phyloP scores from a whole-genome alignment of 2,113 vertebrate species.

The Dinomys branickii region DNA sequence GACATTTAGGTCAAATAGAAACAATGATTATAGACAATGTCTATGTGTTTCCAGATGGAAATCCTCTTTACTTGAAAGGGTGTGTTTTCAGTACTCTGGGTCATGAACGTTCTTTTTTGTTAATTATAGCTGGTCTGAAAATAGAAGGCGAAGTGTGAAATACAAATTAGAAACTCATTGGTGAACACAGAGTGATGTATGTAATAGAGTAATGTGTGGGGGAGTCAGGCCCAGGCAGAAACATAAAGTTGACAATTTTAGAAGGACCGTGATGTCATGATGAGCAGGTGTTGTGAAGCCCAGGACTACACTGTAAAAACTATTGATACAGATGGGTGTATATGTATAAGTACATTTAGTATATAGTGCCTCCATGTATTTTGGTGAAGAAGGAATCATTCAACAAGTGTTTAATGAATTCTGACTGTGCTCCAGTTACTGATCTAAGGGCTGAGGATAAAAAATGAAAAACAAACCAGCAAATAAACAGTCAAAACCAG shows the following conservation, averaged over 20 bases:
- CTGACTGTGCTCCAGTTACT: background rate
- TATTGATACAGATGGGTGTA: background rate
- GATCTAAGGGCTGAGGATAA: background rate
- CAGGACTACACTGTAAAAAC: background rate
- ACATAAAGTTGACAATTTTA: background rate
- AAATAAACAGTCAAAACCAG: background rate
- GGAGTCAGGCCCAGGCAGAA: background rate
- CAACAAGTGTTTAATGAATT: background rate
- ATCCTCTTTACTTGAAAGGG: background rate
- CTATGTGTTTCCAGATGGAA: background rate
- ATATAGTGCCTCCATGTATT: background rate
- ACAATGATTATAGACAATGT: background rate
- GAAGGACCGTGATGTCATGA: background rate
- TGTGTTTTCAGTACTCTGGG: background rate
- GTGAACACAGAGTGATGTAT: background rate
- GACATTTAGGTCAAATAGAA: background rate
- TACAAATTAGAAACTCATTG: constrained; percentile 42
- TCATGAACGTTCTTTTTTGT: constrained; percentile 16
- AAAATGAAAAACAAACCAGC: background rate
- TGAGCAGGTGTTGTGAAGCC: background rate
- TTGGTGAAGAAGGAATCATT: constrained; percentile 7
- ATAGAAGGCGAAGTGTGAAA: constrained; percentile 52
- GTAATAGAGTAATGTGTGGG: background rate
- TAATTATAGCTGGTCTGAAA: constrained; percentile 2
- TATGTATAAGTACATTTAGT: background rate